Evolutionary conservation across 2,888 invertebrate species (phyloP), one percentile per base, ranked within the genome.

Genomic region (Elysia crispata): DNA sequence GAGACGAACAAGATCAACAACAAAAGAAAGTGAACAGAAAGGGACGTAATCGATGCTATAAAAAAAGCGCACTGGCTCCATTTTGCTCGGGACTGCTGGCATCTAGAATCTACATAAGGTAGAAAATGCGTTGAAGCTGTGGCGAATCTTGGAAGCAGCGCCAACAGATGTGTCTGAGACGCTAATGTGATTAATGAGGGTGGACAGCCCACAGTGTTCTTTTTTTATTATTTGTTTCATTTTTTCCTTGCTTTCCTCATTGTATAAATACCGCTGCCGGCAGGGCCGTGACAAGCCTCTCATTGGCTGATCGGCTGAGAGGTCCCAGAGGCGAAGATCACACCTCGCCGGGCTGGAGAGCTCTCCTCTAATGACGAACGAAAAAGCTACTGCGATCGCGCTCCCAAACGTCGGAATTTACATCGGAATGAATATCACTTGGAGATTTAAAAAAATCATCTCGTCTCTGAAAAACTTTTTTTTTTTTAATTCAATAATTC

Each of bases 251-350:
- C 41, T 41, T 41, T 41, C 41, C 41, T 41, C 41, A 41, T 64
- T 73, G 73, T 33, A 62, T 72, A 78, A 72, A 73, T 72, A 72
- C 72, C 31, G 41, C 3, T 30, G 31, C 30, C 23, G 60, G 30
- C 64, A 31, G n/a, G 18, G 18, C 30, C 30, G 20, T 64, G 79
- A 72, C 79, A 79, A 66, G 20, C 6, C 31, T 66, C 73, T 79
- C 74, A 79, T 79, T 79, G 79, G 74, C 30, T 73, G 66, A 73
- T 79, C 79, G 54, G 33, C 50, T 73, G 74, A 41, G 60, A 74
- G 30, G 0, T 74, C 79, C 73, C 74, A 28, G n/a, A 31, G 54
- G 79, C 64, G 74, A 64, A n/a, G 64, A 73, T 31, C 70, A 70
- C 77, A 77, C 60, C 70, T 77, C 57, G 11, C 76, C 20, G 66